Base-by-base conservation (phyloP, 1,140 invertebrate species). In the Drosophila sulfurigaster region DNA sequence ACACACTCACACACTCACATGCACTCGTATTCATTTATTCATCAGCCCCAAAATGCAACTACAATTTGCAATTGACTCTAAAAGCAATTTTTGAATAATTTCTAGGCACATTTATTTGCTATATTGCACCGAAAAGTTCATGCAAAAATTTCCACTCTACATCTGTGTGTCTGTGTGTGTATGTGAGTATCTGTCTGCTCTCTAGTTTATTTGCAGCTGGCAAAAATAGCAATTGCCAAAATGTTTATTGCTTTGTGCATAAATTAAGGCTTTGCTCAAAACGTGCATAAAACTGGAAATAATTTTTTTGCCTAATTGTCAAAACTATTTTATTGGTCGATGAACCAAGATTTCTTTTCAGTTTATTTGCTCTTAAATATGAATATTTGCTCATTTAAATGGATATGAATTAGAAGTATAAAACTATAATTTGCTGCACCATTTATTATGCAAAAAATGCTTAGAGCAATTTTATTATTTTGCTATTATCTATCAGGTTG, bases 41-140 rank as follows among this genome's bases (percentile, higher is more conserved):
- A 45, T 28, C 11, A 20, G 54, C 7, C 4, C 15, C 16, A 3
- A 43, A 43, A 54, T 54, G 41, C 20, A 32, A 7, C 11, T 16
- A 1, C 59, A 62, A 35, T 56, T 32, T 15, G 49, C n/a, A 8
- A 43, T 43, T 35, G 25, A 43, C 41, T 57, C 46, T 52, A 54
- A 35, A 48, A 25, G 13, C 15, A 43, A 56, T 32, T 56, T 65
- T 54, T 16, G 35, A 30, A n/a, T 65, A 25, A 49, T 49, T 48
- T 28, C 20, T 4, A 8, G 1, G 2, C 10, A 28, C 48, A 28
- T 49, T 49, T 49, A 49, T 49, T 28, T 49, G 48, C 20, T 28
- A 3, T 2, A 49, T 49, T 49, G 20, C 41, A 2, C 41, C 16
- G 1, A 20, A 43, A 3, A n/a, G 11, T 13, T 41, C 8, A 13